These are phyloP conservation scores for Zoanthus gigantus DNA, from an alignment of 92 coral and sea anemone species.

Conservation along the genomic window DNA sequence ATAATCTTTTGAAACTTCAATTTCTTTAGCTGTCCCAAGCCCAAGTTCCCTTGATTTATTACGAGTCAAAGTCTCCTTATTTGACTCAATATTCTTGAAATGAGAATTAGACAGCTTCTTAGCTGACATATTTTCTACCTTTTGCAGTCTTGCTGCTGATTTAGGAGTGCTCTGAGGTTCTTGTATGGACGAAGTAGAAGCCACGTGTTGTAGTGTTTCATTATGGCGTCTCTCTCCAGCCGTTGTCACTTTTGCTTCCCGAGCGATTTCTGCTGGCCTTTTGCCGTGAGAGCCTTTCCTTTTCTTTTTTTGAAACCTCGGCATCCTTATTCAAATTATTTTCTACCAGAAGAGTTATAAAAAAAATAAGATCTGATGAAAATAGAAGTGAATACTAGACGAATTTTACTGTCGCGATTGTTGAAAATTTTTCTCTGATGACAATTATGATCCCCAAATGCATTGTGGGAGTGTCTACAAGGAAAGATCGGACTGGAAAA, in stretches of 20 bases:
- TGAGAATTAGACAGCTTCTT: slow-evolving; percentile 11
- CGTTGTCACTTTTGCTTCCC: neutral
- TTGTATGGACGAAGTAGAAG: neutral
- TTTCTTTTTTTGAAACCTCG: neutral
- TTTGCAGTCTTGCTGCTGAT: slow-evolving; percentile 7
- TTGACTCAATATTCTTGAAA: no score
- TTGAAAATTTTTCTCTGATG: neutral
- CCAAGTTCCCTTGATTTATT: neutral
- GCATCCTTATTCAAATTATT: neutral
- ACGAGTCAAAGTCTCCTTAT: neutral
- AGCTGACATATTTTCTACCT: slow-evolving; percentile 20
- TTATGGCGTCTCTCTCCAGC: neutral
- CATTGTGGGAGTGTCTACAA: neutral
- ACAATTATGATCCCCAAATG: neutral
- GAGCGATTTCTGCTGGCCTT: neutral
- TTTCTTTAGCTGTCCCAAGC: neutral
- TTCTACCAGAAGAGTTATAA: neutral
- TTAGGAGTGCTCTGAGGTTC: slow-evolving; percentile 23
- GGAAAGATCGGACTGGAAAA: neutral
- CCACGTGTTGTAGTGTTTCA: neutral
- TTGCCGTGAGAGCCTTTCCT: slow-evolving; percentile 7
- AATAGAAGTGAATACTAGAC: neutral
- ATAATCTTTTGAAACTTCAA: neutral
- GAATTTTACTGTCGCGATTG: neutral
- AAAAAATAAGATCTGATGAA: neutral